Evolutionary conservation across 2,888 invertebrate genomes (phyloP), one percentile per base, ranked within the genome.

Genomic region (Ophion ventricosus): DNA sequence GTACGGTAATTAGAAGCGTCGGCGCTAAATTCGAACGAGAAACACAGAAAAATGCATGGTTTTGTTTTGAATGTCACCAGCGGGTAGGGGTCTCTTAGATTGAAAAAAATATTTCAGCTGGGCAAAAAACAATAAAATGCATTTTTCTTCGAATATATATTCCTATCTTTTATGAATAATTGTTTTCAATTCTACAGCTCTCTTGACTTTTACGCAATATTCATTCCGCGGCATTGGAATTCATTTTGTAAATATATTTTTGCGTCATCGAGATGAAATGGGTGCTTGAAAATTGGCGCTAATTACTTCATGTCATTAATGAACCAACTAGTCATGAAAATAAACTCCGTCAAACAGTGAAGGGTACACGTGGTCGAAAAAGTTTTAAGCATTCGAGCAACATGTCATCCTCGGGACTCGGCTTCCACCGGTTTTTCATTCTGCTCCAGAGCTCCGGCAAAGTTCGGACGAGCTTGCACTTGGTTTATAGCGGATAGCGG

Each of bases 1-100:
- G 66, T 29, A 82, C 87, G 76, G 88, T 88, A 90, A 90, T 90
- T 90, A 90, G 89, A 88, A 89, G 88, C 87, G 88, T 89, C 89
- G 87, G 87, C 87, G 73, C 67, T 73, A 73, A 73, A 66, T 73
- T 63, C 73, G 35, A 67, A 43, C 29, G 10, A 20, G 66, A 59
- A 59, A 23, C 23, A 29, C 49, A 63, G 49, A 35, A 25, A 57
- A 85, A 63, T 89, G 85, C 84, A 85, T 86, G 84, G 87, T 83
- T 80, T 80, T 35, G 35, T 40, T 49, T 69, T 26, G 54, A 54
- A 54, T 26, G 2, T 25, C 54, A 69, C 54, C 69, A 29, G 26
- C 54, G 54, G n/a, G 49, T 56, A 20, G 1, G 35, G 29, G 14
- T 7, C 17, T 57, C 54, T 35, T 70, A 61, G 14, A 20, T 25